phyloP scores from a whole-genome alignment of 2,113 vertebrate genomes.

The Mugil cephalus region DNA sequence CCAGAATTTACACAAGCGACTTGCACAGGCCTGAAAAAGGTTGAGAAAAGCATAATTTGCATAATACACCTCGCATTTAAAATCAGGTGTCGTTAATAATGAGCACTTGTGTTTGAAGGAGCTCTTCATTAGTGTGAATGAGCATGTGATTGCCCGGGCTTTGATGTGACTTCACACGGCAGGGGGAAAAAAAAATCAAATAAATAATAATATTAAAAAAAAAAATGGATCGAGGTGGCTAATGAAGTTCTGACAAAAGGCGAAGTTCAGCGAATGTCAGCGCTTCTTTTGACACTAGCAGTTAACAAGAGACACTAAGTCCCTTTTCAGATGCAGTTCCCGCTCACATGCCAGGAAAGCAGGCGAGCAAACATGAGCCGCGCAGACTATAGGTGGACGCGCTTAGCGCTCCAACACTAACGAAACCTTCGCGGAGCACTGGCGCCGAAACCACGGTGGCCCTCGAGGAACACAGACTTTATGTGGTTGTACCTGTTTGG shows the following conservation, averaged over 20 bases:
- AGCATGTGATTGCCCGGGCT: slow-evolving; percentile 76
- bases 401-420: slow-evolving; percentile 10
- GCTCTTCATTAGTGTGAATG: slow-evolving; percentile 75
- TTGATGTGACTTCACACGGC: slow-evolving; percentile 86
- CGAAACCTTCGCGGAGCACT: background rate
- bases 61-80: slow-evolving; percentile 76
- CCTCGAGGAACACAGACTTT: too few relatives aligned
- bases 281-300: slow-evolving; percentile 80
- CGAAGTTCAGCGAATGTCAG: slow-evolving; percentile 80
- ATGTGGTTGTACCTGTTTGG: background rate
- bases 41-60: slow-evolving; percentile 64
- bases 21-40: background rate
- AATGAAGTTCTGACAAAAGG: slow-evolving; percentile 80
- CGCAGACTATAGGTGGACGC: background rate
- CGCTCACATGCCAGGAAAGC: slow-evolving; percentile 28
- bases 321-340: slow-evolving; percentile 83
- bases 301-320: slow-evolving; percentile 79
- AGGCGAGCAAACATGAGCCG: slow-evolving; percentile 48
- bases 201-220: too few relatives aligned
- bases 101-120: slow-evolving; percentile 79
- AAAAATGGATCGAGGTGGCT: slow-evolving; percentile 68
- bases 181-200: slow-evolving; percentile 33
- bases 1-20: slow-evolving; percentile 31
- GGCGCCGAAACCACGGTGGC: background rate
- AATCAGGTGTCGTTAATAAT: slow-evolving; percentile 82